phyloP scores from a whole-genome alignment of 1,140 invertebrate species.

The Chironomus striatipennis region DNA sequence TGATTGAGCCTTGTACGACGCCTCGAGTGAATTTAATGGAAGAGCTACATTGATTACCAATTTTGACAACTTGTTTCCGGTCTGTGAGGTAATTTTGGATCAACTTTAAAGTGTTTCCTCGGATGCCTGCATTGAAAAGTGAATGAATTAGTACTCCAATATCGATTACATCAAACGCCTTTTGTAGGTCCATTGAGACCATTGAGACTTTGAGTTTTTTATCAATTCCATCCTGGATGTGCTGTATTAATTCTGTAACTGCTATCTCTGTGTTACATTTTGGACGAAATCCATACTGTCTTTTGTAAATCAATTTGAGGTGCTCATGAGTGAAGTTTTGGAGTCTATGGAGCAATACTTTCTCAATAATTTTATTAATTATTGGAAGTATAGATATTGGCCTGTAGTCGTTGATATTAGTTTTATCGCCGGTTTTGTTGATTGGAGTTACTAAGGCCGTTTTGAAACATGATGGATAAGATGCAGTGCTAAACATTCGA shows the following conservation, averaged over 20 bases:
- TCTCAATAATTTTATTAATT: background rate
- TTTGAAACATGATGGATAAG: background rate
- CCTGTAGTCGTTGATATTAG: background rate
- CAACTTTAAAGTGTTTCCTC: background rate
- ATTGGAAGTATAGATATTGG: no score
- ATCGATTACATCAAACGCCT: constrained; percentile 29
- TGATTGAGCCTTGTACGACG: background rate
- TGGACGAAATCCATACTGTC: no score
- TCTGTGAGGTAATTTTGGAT: background rate
- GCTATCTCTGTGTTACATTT: no score
- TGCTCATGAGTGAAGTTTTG: no score
- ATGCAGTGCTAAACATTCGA: background rate
- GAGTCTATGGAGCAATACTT: no score
- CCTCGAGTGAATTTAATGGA: background rate
- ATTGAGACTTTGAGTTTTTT: constrained; percentile 23
- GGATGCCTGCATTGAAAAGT: constrained; percentile 21
- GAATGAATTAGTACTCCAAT: constrained; percentile 25
- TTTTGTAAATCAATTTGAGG: no score
- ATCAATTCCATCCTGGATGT: constrained; percentile 20
- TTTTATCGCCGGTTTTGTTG: background rate
- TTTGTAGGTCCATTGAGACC: constrained; percentile 27
- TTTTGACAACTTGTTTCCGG: background rate
- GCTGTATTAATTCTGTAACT: background rate
- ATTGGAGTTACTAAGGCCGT: no score
- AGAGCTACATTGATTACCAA: background rate